Percentiles rank a stretch among this genome's conserved stretches.
Conservation (phyloP, 2,797 vertebrate species). For the Dendrocincla tyrannina region DNA sequence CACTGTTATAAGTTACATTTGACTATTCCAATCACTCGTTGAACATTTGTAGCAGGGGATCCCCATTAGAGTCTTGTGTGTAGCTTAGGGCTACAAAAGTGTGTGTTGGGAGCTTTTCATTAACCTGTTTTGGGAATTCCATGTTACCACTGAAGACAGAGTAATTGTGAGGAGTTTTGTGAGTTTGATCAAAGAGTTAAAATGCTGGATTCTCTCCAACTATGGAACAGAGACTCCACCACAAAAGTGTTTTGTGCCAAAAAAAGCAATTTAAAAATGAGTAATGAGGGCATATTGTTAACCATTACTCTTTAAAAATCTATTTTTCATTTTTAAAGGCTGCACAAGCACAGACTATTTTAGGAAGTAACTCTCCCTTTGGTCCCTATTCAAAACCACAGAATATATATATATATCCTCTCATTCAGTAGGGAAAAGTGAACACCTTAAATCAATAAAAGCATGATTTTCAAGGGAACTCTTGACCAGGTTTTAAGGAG, state of each 20-base stretch:
- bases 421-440: constrained; percentile 2
- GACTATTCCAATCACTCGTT: neutral
- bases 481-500: neutral
- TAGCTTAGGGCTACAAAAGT: neutral
- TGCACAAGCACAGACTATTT: constrained; percentile 19
- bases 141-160: neutral
- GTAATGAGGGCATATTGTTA: constrained; percentile 25
- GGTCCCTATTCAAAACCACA: constrained; percentile 4
- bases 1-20: neutral
- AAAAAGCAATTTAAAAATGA: constrained; percentile 58
- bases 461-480: neutral
- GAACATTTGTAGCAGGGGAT: neutral
- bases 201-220: constrained; percentile 11
- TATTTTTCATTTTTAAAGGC: constrained; percentile 52
- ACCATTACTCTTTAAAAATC: constrained; percentile 20
- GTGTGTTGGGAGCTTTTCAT: neutral
- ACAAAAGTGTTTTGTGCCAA: neutral
- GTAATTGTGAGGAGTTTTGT: constrained; percentile 2
- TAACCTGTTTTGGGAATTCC: neutral
- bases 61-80: neutral
- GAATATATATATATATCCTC: neutral
- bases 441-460: constrained; percentile 1
- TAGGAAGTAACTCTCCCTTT: constrained; percentile 5
- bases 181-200: constrained; percentile 12
- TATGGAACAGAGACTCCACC: neutral